Evolutionary conservation across 2,797 vertebrate genomes (phyloP).

Genomic region (Lagorchestes hirsutus): DNA sequence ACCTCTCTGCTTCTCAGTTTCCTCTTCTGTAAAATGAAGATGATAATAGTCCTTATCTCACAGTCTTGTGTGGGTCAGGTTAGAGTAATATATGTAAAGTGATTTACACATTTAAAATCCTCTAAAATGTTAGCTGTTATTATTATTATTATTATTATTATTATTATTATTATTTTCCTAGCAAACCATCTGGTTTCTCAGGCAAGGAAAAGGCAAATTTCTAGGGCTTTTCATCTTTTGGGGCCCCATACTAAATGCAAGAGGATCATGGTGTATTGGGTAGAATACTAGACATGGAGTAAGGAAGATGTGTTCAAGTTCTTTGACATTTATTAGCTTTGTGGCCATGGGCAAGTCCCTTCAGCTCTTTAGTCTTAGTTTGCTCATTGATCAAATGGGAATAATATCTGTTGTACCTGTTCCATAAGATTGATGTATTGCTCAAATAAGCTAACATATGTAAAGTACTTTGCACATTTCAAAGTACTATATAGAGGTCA

Average conservation of each 20-base stretch:
- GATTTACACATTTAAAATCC: background rate
- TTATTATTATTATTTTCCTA: background rate
- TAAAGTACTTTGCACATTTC: background rate
- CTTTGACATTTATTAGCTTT: background rate
- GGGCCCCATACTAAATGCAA: background rate
- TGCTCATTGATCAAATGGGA: background rate
- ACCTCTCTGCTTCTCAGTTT: background rate
- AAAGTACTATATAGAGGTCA: background rate
- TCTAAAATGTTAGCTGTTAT: background rate
- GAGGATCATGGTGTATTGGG: background rate
- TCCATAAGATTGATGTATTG: background rate
- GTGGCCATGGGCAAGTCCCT: background rate
- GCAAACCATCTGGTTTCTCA: background rate
- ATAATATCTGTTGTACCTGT: background rate
- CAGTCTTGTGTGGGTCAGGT: background rate
- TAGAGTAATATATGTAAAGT: background rate
- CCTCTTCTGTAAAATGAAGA: background rate
- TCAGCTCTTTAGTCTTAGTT: background rate
- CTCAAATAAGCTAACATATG: background rate
- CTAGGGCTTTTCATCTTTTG: background rate
- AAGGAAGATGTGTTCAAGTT: background rate
- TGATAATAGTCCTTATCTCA: background rate
- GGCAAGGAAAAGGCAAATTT: background rate
- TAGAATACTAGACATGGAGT: background rate
- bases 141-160: background rate